These are phyloP conservation scores for Avahi laniger DNA, from an alignment of 2,797 vertebrate genomes.

Conservation along the genomic window DNA sequence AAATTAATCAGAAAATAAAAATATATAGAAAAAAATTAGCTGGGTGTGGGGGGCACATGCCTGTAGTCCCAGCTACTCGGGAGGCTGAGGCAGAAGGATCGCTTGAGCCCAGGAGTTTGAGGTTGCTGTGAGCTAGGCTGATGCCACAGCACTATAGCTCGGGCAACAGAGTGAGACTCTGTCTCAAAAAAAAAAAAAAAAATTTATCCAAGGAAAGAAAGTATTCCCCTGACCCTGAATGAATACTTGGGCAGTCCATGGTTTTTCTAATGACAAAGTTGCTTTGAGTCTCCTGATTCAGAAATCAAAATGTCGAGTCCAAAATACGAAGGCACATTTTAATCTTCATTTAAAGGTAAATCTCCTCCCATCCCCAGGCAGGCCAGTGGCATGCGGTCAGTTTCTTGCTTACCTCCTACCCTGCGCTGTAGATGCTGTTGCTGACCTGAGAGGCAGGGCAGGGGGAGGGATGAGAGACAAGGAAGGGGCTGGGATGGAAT, in stretches of 20 bases:
- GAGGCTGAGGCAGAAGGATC: too few relatives aligned
- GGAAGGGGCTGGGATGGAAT: not conserved
- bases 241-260: not conserved
- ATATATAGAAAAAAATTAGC: too few relatives aligned
- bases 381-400: not conserved
- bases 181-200: too few relatives aligned
- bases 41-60: too few relatives aligned
- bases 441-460: not conserved
- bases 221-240: not conserved
- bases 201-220: not conserved
- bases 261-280: not conserved
- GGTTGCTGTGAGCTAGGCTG: too few relatives aligned
- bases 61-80: too few relatives aligned
- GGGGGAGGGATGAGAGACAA: not conserved
- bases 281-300: not conserved
- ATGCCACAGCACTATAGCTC: too few relatives aligned
- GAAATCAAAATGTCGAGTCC: not conserved
- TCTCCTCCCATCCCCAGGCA: not conserved
- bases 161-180: too few relatives aligned
- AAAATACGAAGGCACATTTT: not conserved
- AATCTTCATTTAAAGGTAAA: not conserved
- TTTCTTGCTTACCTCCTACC: not conserved
- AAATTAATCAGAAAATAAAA: too few relatives aligned
- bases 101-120: too few relatives aligned
- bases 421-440: not conserved